These are phyloP conservation scores for Melopsittacus undulatus DNA, from an alignment of 2,797 vertebrate genomes.

Conservation along the genomic window DNA sequence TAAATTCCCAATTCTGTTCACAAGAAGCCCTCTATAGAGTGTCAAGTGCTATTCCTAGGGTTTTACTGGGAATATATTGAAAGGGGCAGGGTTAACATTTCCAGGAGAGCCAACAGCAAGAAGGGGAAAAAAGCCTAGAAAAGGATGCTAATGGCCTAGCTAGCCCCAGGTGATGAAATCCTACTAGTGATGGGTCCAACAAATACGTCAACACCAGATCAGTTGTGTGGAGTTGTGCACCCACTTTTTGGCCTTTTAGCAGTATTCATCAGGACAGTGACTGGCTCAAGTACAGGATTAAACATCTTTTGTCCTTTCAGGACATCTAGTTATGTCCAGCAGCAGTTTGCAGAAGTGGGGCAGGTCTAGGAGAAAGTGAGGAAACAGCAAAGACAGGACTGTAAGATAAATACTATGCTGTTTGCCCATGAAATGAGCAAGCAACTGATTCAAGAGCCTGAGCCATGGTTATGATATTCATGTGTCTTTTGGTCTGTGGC, in stretches of 20 bases:
- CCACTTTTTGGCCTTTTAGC: background rate
- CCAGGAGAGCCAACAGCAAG: background rate
- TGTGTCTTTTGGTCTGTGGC: background rate
- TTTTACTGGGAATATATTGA: background rate
- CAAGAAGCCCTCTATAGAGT: background rate
- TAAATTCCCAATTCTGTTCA: background rate
- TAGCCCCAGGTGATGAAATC: background rate
- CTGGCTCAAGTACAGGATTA: fast-evolving
- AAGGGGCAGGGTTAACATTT: background rate
- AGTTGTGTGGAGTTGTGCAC: background rate
- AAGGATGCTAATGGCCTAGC: background rate
- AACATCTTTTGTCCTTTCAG: background rate
- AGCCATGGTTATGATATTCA: background rate
- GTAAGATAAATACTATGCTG: background rate
- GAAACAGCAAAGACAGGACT: background rate
- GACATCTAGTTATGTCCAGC: background rate
- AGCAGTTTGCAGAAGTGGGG: background rate
- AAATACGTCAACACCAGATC: background rate
- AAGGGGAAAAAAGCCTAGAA: background rate
- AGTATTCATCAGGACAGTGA: background rate
- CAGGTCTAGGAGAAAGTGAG: background rate
- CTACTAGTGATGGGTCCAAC: background rate
- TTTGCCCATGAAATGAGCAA: background rate
- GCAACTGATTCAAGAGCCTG: background rate
- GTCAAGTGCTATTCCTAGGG: background rate